Evolutionary conservation across 2,113 vertebrate species (phyloP), one percentile per base, ranked within the genome.

Genomic region (Furnarius figulus): DNA sequence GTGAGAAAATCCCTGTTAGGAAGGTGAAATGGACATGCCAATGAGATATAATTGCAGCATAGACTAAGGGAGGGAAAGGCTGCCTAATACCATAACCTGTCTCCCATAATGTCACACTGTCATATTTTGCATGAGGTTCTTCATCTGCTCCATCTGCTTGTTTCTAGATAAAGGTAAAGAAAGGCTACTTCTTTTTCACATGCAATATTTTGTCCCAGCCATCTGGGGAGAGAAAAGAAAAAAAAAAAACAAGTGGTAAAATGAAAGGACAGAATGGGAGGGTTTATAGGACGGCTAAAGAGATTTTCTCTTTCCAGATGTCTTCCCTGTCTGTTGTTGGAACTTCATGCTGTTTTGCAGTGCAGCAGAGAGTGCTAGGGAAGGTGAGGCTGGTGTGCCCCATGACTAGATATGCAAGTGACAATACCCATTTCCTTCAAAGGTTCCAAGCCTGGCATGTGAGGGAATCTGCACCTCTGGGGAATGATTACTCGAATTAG

Each of bases 311-410:
- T 79, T 88, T 61, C 18, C 40, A 47, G 8, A 44, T 35, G 6
- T 61, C 27, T 39, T 24, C 10, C 0, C 1, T 76, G 9, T 53
- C 35, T 79, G 24, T 59, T 93, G 14, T 35, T 82, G 31, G 16
- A 83, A 49, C 11, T 16, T 76, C 20, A 6, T 42, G 21, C 21
- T 79, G 56, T 42, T 27, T 47, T 73, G 12, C 22, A 71, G 20
- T 31, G 10, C 14, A 79, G 35, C n/a, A 50, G 44, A 58, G 23
- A 37, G 30, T 0, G 0, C 12, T 46, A 14, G 27, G 16, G 27
- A 65, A 8, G 8, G 3, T 39, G 30, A 82, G 80, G 35, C 44
- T 56, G 11, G 79, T 90, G 40, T 3, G 5, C 16, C 13, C 5
- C 9, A 12, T 65, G 15, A 27, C 31, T 46, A 49, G 19, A 20